These are phyloP conservation scores for Pomacea canaliculata DNA, from an alignment of 2,888 invertebrate species.

Conservation along the genomic window DNA sequence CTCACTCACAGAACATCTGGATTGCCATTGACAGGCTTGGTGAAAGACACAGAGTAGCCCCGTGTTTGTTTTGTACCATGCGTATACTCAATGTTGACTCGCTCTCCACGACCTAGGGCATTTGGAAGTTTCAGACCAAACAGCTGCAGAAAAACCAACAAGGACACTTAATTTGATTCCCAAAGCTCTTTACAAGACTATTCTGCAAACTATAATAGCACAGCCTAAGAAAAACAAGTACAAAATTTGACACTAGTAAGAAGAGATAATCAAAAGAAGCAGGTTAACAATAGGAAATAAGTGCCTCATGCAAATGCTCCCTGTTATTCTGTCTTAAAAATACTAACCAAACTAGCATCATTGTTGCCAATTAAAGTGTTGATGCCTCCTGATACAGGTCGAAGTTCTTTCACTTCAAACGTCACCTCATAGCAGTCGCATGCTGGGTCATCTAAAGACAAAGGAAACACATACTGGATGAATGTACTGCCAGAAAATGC, in stretches of 20 bases:
- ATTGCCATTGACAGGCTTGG: conserved; percentile 83
- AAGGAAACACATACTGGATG: too few relatives aligned
- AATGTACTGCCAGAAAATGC: not conserved
- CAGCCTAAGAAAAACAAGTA: not conserved
- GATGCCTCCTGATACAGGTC: conserved; percentile 85
- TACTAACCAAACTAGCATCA: conserved; percentile 83
- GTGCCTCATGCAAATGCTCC: not conserved
- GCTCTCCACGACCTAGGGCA: conserved; percentile 88
- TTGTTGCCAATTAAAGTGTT: conserved; percentile 92
- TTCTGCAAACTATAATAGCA: too few relatives aligned
- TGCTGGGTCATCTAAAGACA: too few relatives aligned
- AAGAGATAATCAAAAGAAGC: not conserved
- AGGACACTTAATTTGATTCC: not conserved
- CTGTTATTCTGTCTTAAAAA: too few relatives aligned
- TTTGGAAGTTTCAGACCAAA: conserved; percentile 79
- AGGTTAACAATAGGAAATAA: not conserved
- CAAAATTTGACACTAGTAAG: not conserved
- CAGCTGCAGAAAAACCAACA: conserved; percentile 43
- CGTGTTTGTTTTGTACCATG: conserved; percentile 86
- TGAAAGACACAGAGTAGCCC: conserved; percentile 83
- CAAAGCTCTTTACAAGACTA: too few relatives aligned
- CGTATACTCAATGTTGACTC: conserved; percentile 83
- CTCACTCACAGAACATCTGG: conserved; percentile 67
- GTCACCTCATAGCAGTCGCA: conserved; percentile 77
- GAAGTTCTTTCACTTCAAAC: conserved; percentile 87